Base-by-base conservation (phyloP, 2,797 vertebrate species). In the Molossus alvarezi region DNA sequence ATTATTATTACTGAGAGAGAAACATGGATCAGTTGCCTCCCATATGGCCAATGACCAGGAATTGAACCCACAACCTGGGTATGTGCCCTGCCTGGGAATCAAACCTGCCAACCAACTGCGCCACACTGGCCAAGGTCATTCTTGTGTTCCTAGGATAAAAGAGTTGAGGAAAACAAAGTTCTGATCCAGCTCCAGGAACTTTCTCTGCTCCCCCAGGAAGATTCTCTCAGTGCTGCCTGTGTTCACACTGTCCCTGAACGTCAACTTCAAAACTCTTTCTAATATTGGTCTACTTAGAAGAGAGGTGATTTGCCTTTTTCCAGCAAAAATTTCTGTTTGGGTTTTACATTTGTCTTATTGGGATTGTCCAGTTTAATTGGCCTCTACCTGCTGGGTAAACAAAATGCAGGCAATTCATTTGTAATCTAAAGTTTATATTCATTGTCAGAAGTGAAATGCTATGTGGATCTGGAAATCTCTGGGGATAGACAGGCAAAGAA, bases 271-370 rank as follows among this genome's bases (percentile, higher is more conserved):
- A 81, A 67, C 37, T n/a, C 23, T 9, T 67, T 15, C 10, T 3
- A 85, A 10, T 13, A 37, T n/a, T 79, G 92, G 60, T 90, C 57
- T 21, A 51, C 29, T 83, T 95, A 8, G 62, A 88, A 71, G 27
- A 88, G 77, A 73, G 29, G 57, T 80, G 5, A 65, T 79, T 88
- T 69, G 55, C 90, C 91, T 87, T 85, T 18, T 11, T 41, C 60
- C 15, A 57, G 60, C 65, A 94, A 86, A 90, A 45, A 23, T 25
- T 65, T 86, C 51, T 81, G 29, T 80, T 94, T 81, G 79, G 48
- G 25, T 88, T 92, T 90, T 94, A 41, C 48, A 69, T 95, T 95
- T 87, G 58, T 87, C 95, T 96, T 88, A 53, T 92, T 91, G 11
- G 13, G 15, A 91, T 65, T 14, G n/a, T 48, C 14, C 11, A 5